Evolutionary conservation across 2,888 invertebrate genomes (phyloP), one percentile per base, ranked within the genome.

Genomic region (Diarsia brunnea): DNA sequence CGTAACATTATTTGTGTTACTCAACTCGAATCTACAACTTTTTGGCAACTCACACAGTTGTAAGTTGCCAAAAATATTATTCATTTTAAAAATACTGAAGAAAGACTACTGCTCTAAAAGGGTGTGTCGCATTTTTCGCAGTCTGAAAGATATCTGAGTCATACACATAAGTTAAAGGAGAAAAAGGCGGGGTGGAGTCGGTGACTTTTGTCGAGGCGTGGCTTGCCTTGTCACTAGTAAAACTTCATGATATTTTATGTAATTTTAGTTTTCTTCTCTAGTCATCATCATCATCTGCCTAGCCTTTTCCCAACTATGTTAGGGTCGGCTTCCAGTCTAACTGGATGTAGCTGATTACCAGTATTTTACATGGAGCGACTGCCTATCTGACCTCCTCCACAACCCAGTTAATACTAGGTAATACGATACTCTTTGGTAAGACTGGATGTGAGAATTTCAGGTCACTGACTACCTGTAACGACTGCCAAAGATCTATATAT

Each of bases 91-190:
- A 58, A 31, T 31, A 58, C 5, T n/a, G 10, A 55, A 31, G 19
- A 43, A 31, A 43, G 1, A 4, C 55, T 14, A 31, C 12, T 55
- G n/a, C 27, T 49, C 12, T 31, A 38, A 45, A 64, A 38, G 47
- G 79, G 78, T 73, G 79, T 78, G 78, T 66, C 78, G 14, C 70
- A 70, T 55, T 63, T n/a, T 7, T 61, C 14, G 2, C 63, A 47
- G 3, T 65, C 3, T 10, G 10, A 69, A 53, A 55, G 19, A 68
- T 14, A 38, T 0, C 8, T 60, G 60, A 45, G 24, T 74, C 72
- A 63, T 72, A 27, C 3, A 58, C 16, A 2, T 27, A 27, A 58
- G 10, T 60, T 21, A 53, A 11, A 5, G 8, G 24, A 38, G 11
- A 27, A 43, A 51, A 27, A 43, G n/a, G 43, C 12, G 43, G 3